phyloP scores from a whole-genome alignment of 2,797 vertebrate species.

The Spheniscus humboldti region DNA sequence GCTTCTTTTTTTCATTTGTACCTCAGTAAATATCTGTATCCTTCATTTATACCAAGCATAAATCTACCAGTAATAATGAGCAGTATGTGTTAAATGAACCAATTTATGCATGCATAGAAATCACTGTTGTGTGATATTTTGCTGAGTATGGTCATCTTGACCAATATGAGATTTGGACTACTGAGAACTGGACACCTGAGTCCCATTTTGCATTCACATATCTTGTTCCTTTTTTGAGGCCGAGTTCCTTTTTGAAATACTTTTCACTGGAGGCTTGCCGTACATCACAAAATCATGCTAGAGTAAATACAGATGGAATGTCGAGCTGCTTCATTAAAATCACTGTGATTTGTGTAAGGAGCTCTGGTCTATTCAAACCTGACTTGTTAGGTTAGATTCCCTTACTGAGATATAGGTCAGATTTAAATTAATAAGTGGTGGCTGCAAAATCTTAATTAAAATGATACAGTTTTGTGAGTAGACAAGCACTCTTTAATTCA shows the following conservation, averaged over 20 bases:
- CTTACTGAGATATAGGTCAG: constrained; percentile 32
- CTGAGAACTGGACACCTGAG: not conserved
- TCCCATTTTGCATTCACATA: not conserved
- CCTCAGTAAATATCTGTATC: not conserved
- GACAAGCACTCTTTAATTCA: not conserved
- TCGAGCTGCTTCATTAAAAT: constrained; percentile 27
- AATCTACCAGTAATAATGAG: not conserved
- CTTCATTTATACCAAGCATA: not conserved
- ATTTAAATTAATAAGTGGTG: constrained; percentile 30
- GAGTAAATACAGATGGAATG: constrained; percentile 41
- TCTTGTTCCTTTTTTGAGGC: not conserved
- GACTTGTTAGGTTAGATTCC: constrained; percentile 25
- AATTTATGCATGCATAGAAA: not conserved
- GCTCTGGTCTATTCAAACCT: not conserved
- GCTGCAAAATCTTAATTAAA: constrained; percentile 45
- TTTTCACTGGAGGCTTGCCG: not conserved
- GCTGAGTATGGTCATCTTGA: not conserved
- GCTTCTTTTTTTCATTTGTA: not conserved
- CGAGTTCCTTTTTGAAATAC: not conserved
- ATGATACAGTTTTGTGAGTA: not conserved
- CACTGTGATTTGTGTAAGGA: constrained; percentile 15
- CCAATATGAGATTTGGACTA: not conserved
- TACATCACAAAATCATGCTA: not conserved
- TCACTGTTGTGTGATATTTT: not conserved
- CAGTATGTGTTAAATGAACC: not conserved